A percentile compares a stretch with the other conserved stretches of the same genome.
phyloP scores from a whole-genome alignment of 2,888 invertebrate species.

The Endotricha flammealis region DNA sequence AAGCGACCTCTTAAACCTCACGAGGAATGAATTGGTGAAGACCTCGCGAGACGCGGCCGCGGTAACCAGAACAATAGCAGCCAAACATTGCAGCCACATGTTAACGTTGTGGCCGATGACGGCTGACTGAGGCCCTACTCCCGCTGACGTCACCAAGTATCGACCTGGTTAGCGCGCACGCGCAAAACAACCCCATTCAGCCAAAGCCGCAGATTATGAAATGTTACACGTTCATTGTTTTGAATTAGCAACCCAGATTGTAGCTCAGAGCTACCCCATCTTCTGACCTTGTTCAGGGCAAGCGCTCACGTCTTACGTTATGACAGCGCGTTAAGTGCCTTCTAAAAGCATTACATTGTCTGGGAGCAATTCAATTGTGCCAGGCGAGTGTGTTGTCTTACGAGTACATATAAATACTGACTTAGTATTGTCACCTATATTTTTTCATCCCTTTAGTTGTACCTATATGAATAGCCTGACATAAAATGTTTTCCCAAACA shows the following conservation, averaged over 20 bases:
- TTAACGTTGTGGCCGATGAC: slow-evolving; percentile 56
- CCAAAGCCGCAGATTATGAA: slow-evolving; percentile 48
- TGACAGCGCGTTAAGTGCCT: slow-evolving; percentile 9
- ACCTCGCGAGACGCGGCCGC: slow-evolving; percentile 80
- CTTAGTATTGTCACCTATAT: too few relatives aligned
- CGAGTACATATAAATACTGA: too few relatives aligned
- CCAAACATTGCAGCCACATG: slow-evolving; percentile 72
- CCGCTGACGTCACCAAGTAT: slow-evolving; percentile 69
- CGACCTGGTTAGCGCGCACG: slow-evolving; percentile 61
- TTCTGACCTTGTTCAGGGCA: slow-evolving; percentile 21
- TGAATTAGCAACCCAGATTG: slow-evolving; percentile 38
- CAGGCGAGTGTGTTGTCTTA: too few relatives aligned
- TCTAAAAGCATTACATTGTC: slow-evolving; percentile 10
- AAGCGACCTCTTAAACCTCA: slow-evolving; percentile 89
- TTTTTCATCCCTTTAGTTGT: too few relatives aligned
- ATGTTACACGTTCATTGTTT: slow-evolving; percentile 44
- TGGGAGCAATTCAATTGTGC: slow-evolving; percentile 5
- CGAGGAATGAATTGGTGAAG: slow-evolving; percentile 97
- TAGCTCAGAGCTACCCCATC: slow-evolving; percentile 14
- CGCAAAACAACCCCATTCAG: slow-evolving; percentile 38
- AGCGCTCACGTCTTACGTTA: slow-evolving; percentile 25
- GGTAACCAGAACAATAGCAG: slow-evolving; percentile 60
- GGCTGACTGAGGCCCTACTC: slow-evolving; percentile 63
- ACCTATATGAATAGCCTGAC: too few relatives aligned
- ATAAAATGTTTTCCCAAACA: too few relatives aligned